A percentile compares a stretch with the other conserved stretches of the same genome.
phyloP scores from a whole-genome alignment of 2,888 invertebrate species.

The Hoplodrina blanda region DNA sequence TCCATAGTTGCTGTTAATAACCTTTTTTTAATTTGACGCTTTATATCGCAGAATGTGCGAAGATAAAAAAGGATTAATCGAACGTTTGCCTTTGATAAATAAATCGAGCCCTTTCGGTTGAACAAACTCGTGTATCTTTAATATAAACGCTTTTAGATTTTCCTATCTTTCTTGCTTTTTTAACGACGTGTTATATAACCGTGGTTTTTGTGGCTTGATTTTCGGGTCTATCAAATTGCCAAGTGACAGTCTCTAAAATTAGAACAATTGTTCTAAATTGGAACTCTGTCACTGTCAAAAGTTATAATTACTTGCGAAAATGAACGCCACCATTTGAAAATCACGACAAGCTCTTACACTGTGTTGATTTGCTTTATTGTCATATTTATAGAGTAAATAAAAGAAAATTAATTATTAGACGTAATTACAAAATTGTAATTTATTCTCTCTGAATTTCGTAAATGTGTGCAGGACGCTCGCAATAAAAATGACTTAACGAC shows the following conservation, averaged over 20 bases:
- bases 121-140: slow-evolving; percentile 25
- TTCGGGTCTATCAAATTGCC: background rate
- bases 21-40: background rate
- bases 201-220: background rate
- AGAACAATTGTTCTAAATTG: slow-evolving; percentile 31
- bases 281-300: slow-evolving; percentile 40
- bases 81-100: slow-evolving; percentile 37
- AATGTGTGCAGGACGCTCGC: no score
- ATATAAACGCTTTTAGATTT: no score
- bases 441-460: no score
- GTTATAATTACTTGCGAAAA: slow-evolving; percentile 39
- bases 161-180: slow-evolving; percentile 16
- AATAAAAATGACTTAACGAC: no score
- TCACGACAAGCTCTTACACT: background rate
- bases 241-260: slow-evolving; percentile 32
- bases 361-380: background rate
- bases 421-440: no score
- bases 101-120: slow-evolving; percentile 13
- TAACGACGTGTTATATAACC: background rate
- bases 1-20: background rate
- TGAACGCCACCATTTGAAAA: slow-evolving; percentile 33
- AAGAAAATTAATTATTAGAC: background rate
- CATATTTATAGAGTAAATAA: background rate
- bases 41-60: background rate
- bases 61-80: slow-evolving; percentile 23